A percentile compares a stretch with the other conserved stretches of the same genome.
These are phyloP conservation scores for Polypedilum pembai DNA, from an alignment of 1,140 invertebrate genomes.

Conservation along the genomic window DNA sequence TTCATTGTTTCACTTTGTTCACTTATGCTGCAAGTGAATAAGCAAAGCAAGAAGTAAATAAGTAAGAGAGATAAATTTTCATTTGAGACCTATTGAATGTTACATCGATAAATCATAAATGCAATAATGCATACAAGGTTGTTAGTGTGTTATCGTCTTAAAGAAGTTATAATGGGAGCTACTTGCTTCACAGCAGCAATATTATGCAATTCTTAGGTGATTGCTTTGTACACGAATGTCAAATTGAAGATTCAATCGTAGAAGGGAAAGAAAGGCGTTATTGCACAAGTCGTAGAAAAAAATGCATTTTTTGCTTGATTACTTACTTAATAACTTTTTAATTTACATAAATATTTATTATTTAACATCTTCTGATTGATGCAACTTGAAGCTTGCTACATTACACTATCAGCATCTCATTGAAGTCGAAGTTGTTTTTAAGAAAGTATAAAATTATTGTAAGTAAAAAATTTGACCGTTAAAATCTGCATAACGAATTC, in stretches of 20 bases:
- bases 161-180: too few species aligned
- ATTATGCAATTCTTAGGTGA: not conserved
- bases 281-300: not conserved
- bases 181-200: not conserved
- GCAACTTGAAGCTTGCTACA: not conserved
- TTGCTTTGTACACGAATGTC: not conserved
- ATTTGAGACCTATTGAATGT: too few species aligned
- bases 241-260: conserved; percentile 3
- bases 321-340: not conserved
- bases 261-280: not conserved
- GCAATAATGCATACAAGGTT: too few species aligned
- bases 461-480: too few species aligned
- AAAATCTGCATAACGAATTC: too few species aligned
- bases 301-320: not conserved
- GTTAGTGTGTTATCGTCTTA: too few species aligned
- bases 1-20: not conserved
- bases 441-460: too few species aligned
- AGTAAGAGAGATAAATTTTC: too few species aligned
- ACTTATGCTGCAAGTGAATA: not conserved
- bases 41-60: too few species aligned
- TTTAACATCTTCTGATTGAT: conserved; percentile 18
- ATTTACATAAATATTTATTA: not conserved
- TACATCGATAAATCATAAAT: too few species aligned
- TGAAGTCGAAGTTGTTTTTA: too few species aligned
- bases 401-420: too few species aligned